Conservation (phyloP, 92 coral and sea anemone genomes). For the Paragorgia papillata region DNA sequence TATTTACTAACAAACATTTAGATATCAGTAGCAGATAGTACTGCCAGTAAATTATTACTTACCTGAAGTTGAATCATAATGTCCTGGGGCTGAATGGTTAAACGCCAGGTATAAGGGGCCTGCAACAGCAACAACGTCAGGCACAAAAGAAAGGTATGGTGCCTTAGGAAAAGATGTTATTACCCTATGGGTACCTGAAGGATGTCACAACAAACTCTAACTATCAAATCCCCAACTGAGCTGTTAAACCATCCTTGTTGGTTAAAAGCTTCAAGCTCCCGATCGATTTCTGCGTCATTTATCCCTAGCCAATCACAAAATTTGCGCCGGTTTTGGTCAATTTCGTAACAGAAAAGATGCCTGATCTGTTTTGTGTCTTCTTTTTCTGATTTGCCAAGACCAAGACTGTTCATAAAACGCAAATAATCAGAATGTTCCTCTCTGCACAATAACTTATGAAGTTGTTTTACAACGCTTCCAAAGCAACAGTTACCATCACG, state of each 20-base stretch:
- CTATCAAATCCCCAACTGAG: constrained; percentile 56
- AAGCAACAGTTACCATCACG: constrained; percentile 55
- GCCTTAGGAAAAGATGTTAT: constrained; percentile 54
- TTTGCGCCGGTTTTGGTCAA: constrained; percentile 5
- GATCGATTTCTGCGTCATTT: constrained; percentile 7
- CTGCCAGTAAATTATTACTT: too few species aligned
- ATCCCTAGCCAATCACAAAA: constrained; percentile 40
- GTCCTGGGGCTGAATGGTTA: constrained; percentile 65
- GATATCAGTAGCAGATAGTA: too few species aligned
- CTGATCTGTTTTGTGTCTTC: constrained; percentile 38
- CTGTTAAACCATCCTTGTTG: constrained; percentile 16
- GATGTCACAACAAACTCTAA: constrained; percentile 34
- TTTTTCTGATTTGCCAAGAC: constrained; percentile 43
- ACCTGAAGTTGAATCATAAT: constrained; percentile 69
- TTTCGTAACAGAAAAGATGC: constrained; percentile 41
- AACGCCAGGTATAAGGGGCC: constrained; percentile 61
- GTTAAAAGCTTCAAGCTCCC: constrained; percentile 17
- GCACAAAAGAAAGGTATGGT: constrained; percentile 57
- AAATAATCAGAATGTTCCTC: not conserved
- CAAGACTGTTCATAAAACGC: constrained; percentile 25
- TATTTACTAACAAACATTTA: too few species aligned
- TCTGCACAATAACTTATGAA: not conserved
- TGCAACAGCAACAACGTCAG: constrained; percentile 48
- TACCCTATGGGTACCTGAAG: constrained; percentile 48
- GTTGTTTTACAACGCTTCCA: too few species aligned